Percentiles rank a stretch among this genome's conserved stretches.
phyloP scores from a whole-genome alignment of 2,888 invertebrate genomes.

The Melinopterus prodromus region DNA sequence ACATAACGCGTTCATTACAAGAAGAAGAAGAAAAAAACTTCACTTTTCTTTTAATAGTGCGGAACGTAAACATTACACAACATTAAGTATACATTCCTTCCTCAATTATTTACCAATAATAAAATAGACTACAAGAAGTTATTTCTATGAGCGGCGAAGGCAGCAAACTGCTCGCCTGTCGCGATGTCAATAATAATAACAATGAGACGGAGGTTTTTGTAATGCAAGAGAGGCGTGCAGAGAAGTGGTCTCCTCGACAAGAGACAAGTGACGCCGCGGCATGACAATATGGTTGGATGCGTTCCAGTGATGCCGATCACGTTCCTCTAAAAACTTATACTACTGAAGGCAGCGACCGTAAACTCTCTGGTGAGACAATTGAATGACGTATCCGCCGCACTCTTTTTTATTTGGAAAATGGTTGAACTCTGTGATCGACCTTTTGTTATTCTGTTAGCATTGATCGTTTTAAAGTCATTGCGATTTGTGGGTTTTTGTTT shows the following conservation, averaged over 20 bases:
- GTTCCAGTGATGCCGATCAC: slow-evolving; percentile 49
- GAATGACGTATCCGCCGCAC: slow-evolving; percentile 6
- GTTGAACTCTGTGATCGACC: background rate
- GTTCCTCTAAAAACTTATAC: slow-evolving; percentile 37
- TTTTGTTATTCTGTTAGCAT: background rate
- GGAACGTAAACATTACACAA: background rate
- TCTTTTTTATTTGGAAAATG: slow-evolving; percentile 16
- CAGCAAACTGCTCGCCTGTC: background rate
- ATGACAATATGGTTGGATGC: slow-evolving; percentile 59
- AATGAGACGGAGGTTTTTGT: slow-evolving; percentile 6
- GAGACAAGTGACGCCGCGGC: slow-evolving; percentile 41
- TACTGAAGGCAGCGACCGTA: slow-evolving; percentile 9
- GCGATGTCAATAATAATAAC: slow-evolving; percentile 5
- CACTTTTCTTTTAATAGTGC: slow-evolving; percentile 14
- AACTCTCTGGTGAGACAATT: slow-evolving; percentile 9
- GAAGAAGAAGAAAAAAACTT: background rate
- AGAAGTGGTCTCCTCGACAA: slow-evolving; percentile 49
- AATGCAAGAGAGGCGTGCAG: background rate
- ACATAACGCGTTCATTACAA: background rate
- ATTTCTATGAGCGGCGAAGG: background rate
- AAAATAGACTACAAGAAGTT: background rate
- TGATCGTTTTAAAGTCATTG: background rate
- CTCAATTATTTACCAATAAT: background rate
- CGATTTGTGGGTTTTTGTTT: too few relatives aligned
- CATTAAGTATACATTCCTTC: background rate